Base-by-base conservation (phyloP, 2,113 vertebrate species). In the Zosterops hypoxanthus region DNA sequence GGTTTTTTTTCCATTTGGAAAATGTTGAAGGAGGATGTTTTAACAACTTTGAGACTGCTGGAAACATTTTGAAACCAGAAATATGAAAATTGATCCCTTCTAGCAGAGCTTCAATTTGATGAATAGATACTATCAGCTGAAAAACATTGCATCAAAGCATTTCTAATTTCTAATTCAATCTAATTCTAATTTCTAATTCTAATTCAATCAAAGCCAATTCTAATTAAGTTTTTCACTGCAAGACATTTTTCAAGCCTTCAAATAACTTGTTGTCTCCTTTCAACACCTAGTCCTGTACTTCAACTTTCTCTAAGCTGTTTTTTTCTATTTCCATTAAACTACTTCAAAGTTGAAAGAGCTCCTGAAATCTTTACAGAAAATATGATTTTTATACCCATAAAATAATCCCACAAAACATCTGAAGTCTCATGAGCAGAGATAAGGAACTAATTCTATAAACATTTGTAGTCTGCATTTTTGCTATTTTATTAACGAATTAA, bases 171-270 rank as follows among this genome's bases (percentile, higher is more conserved):
- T 39, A 39, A 39, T 39, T 39, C 36, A 39, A 39, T 39, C 36
- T 39, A 39, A 39, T 39, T 39, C 36, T 39, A 39, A 39, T 39
- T 39, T 39, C 36, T 39, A 39, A 39, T 39, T 39, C 36, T 39
- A 39, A 39, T 39, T 39, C 36, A 39, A 39, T 39, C 36, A 39
- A 39, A 85, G 79, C 20, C 85, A 87, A 57, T 57, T 75, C 82
- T 82, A 87, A 90, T 92, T 68, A 66, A 68, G 52, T 49, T 92
- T 92, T 90, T 86, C 76, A 81, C 68, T 49, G 88, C 86, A 92
- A 93, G 72, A 92, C 34, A 86, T 86, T 94, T 96, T 94, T 93
- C 68, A 77, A 94, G 64, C 47, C 76, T 92, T 93, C 92, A 81
- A 44, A 78, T 49, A 86, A 88, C 86, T 86, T 91, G 25, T 59